phyloP scores from a whole-genome alignment of 92 coral and sea anemone species.

The Metridium senile region DNA sequence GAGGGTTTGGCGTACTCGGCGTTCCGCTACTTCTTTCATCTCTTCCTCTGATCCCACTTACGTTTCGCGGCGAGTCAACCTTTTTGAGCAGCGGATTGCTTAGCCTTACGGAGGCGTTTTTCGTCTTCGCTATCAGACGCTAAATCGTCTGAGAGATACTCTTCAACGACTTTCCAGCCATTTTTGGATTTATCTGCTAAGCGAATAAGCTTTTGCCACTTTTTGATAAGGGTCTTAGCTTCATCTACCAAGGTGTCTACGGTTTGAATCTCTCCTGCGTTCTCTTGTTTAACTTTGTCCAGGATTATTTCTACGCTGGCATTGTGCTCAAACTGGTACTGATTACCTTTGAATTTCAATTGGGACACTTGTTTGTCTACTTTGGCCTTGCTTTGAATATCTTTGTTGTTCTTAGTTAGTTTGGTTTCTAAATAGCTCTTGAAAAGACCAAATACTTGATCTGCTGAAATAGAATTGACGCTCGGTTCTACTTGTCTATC shows the following conservation, averaged over 20 bases:
- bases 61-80: too few species aligned
- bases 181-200: neutral
- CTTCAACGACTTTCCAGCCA: neutral
- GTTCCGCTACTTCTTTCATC: too few species aligned
- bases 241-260: neutral
- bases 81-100: neutral
- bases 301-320: conserved; percentile 1
- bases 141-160: neutral
- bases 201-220: neutral
- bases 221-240: neutral
- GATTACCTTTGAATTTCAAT: conserved; percentile 26
- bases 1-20: too few species aligned
- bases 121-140: neutral
- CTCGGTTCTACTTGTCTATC: neutral
- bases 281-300: neutral
- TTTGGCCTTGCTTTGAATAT: conserved; percentile 17
- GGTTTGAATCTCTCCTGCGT: neutral
- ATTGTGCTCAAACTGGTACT: conserved; percentile 42
- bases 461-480: neutral
- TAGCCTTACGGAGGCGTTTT: neutral
- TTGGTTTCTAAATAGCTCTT: conserved; percentile 7
- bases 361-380: conserved; percentile 22
- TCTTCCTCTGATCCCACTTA: too few species aligned
- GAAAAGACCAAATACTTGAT: neutral
- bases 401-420: conserved; percentile 15